These are phyloP conservation scores for Azorinus chamasolen DNA, from an alignment of 2,888 invertebrate genomes.

Conservation along the genomic window DNA sequence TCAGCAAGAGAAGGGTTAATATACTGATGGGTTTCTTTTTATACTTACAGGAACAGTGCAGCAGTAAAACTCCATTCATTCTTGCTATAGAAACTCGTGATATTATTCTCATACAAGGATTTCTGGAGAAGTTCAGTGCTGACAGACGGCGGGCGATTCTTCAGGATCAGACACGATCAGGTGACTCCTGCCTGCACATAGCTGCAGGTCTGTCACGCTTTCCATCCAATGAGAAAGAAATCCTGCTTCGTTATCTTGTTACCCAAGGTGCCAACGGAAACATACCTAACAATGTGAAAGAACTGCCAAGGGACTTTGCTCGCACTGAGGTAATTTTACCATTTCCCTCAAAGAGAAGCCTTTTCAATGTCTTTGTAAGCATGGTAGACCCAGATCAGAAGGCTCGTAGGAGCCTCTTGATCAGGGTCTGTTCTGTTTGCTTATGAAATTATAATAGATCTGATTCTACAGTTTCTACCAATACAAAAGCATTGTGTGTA, in stretches of 20 bases:
- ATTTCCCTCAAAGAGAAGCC: neutral
- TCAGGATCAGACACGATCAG: conserved; percentile 65
- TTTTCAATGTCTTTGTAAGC: conserved; percentile 2
- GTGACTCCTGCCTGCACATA: conserved; percentile 71
- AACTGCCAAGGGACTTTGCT: conserved; percentile 66
- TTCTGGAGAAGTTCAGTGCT: conserved; percentile 50
- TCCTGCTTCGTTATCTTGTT: conserved; percentile 61
- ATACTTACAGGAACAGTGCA: conserved; percentile 63
- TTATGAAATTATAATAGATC: too few species aligned
- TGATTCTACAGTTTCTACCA: too few species aligned
- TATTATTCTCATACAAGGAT: conserved; percentile 56
- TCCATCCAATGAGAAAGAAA: conserved; percentile 52
- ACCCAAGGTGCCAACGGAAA: conserved; percentile 69
- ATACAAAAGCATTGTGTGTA: too few species aligned
- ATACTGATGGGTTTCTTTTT: too few species aligned
- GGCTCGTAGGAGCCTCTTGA: neutral
- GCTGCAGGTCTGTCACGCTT: conserved; percentile 65
- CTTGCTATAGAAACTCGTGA: conserved; percentile 68
- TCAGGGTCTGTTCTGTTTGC: conserved; percentile 13
- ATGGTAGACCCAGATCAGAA: conserved; percentile 11
- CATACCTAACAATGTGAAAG: conserved; percentile 68
- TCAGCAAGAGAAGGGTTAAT: too few species aligned
- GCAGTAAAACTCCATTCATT: conserved; percentile 69
- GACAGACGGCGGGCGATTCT: conserved; percentile 56
- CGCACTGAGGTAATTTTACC: conserved; percentile 58